phyloP scores from a whole-genome alignment of 1,140 invertebrate species.

The Argopecten irradians region DNA sequence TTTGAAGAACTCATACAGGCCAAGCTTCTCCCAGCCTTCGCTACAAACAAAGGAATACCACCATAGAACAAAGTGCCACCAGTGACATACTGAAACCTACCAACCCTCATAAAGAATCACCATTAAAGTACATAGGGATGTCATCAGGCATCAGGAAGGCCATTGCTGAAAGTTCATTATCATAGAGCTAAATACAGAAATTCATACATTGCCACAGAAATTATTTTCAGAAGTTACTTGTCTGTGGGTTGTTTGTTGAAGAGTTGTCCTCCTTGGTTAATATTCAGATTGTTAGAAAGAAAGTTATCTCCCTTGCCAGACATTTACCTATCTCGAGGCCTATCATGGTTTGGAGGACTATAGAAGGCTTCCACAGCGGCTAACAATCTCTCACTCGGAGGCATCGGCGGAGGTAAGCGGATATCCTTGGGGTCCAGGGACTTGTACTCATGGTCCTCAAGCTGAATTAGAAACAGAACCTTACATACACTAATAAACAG shows the following conservation, averaged over 20 bases:
- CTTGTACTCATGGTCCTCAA: constrained; percentile 94
- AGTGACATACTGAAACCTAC: too few relatives aligned
- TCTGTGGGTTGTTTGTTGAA: too few relatives aligned
- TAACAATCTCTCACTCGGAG: constrained; percentile 92
- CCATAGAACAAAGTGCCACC: too few relatives aligned
- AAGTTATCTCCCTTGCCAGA: neutral
- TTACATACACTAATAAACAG: too few relatives aligned
- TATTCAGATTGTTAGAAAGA: neutral
- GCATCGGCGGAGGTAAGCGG: constrained; percentile 92
- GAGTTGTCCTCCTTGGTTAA: neutral
- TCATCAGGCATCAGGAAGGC: too few relatives aligned
- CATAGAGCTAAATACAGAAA: too few relatives aligned
- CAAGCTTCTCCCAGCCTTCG: constrained; percentile 98
- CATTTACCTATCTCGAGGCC: constrained; percentile 92
- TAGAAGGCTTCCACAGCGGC: constrained; percentile 97
- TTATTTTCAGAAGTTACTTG: too few relatives aligned
- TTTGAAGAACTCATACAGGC: constrained; percentile 97
- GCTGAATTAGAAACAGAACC: constrained; percentile 74
- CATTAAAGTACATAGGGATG: too few relatives aligned
- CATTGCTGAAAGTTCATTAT: too few relatives aligned
- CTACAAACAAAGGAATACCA: constrained; percentile 82
- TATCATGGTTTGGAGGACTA: constrained; percentile 92
- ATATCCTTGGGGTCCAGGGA: constrained; percentile 93
- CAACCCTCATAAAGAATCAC: too few relatives aligned
- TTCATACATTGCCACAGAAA: too few relatives aligned